Base-by-base conservation (phyloP, 2,113 vertebrate species). In the Cichladusa arquata region DNA sequence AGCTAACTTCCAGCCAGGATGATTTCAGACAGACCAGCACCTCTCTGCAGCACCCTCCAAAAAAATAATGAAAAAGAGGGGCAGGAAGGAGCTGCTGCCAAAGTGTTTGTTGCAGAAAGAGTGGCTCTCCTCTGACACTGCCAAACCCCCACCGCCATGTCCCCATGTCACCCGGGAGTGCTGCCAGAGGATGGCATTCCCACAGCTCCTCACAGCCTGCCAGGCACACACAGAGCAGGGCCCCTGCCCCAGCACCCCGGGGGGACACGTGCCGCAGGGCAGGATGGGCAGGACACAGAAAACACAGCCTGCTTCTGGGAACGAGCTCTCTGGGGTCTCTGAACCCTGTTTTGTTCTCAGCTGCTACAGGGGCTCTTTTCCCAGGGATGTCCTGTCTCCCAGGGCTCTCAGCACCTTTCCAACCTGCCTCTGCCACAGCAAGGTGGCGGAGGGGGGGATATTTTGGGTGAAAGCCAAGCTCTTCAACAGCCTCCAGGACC, bases 371-470 rank as follows among this genome's bases (percentile, higher is more conserved):
- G 23, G 6, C 31, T 72, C 22, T 44, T 85, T 72, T 28, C 48
- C 81, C 36, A 62, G 47, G 26, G 50, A 42, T 2, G 1, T 65
- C 38, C 48, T 31, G 36, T 36, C 6, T 70, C 25, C 73, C 79
- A 25, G n/a, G 36, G 62, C 13, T 71, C 38, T 8, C 45, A 40
- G 15, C 71, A 65, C 33, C 20, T 56, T 57, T 44, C 48, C 34
- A 57, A 40, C 11, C 57, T 85, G 56, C 16, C 36, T 62, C 48
- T 54, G 71, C 34, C 6, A 0, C 9, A 29, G 47, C 44, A n/a
- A 38, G 17, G 14, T 9, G 20, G 9, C 8, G 36, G 8, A 36
- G 0, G 0, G 33, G 14, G 19, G 10, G 6, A 34, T 7, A 4
- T 24, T 70, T 48, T 9, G 64, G 45, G 38, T 65, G 40, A 45